Evolutionary conservation across 2,797 vertebrate genomes (phyloP), one percentile per base, ranked within the genome.

Genomic region (Leptoclinus maculatus): DNA sequence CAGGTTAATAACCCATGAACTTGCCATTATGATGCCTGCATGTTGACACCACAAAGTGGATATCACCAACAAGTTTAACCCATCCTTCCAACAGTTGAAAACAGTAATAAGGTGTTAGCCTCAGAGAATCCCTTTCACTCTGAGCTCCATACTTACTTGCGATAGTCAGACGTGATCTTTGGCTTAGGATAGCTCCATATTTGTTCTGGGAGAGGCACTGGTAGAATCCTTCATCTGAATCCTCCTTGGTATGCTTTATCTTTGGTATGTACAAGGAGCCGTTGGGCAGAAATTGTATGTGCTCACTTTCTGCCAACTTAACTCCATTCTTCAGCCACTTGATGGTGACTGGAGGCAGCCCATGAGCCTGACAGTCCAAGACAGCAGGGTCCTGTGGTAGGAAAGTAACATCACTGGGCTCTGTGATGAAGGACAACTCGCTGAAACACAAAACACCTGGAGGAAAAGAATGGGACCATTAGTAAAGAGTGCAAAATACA

Each of bases 161-260:
- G 91, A 99, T 93, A 36, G 96, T 96, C 81, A 99, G 96, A 68
- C 91, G 96, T 83, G 97, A 96, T 95, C 97, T 98, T 94, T 97
- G 97, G 95, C 98, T 99, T 82, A 99, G 94, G 90, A 99, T 96
- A 83, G 97, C 97, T 91, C 98, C 98, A 0, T 97, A 96, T 93
- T 96, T 97, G 94, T 99, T 99, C 84, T 97, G 88, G 19, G 97
- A 97, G 88, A 99, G 94, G 90, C 98, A 99, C 92, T 98, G 98
- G 90, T 99, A 99, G 94, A 96, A 95, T 87, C 97, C 97, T 94
- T 98, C 96, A 83, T 98, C 97, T 14, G 96, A 96, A 59, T 96
- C 96, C 86, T 92, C 96, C 76, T 93, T 92, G 81, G 92, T 94
- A 83, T 96, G 94, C 84, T 95, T 96, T 88, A 95, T 95, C 86